Evolutionary conservation across 2,113 vertebrate genomes (phyloP).

Genomic region (Daubentonia madagascariensis): DNA sequence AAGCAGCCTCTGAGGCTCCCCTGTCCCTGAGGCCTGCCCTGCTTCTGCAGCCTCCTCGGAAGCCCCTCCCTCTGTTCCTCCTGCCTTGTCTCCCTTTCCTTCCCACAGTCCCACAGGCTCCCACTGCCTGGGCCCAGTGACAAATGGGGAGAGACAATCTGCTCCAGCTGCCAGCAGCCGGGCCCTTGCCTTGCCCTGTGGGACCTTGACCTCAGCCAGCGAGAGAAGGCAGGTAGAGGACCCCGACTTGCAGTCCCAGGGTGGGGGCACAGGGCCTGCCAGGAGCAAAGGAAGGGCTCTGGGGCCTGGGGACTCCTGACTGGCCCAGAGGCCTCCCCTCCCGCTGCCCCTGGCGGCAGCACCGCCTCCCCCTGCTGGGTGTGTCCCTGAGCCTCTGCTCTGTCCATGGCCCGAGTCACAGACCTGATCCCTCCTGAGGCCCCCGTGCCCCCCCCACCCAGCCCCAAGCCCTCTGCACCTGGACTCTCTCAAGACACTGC

Average conservation of each 20-base stretch:
- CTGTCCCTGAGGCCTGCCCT: background rate
- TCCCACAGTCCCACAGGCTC: background rate
- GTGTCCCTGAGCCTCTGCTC: background rate
- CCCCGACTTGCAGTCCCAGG: background rate
- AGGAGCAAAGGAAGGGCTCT: background rate
- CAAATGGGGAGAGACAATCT: accelerated
- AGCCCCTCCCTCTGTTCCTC: too few species aligned
- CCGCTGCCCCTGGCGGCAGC: background rate
- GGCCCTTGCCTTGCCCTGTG: background rate
- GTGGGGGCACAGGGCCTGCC: background rate
- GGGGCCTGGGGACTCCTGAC: background rate
- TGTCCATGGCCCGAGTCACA: background rate
- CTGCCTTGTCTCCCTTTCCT: accelerated
- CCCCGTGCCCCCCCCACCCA: too few species aligned
- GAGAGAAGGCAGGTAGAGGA: background rate
- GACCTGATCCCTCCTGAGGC: background rate
- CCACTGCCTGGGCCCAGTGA: background rate
- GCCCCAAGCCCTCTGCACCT: background rate
- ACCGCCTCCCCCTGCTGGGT: background rate
- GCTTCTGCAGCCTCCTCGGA: too few species aligned
- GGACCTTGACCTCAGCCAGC: background rate
- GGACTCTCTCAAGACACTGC: background rate
- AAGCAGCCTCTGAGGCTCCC: background rate
- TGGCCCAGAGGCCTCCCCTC: background rate
- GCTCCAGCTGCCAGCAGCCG: background rate